Percentiles rank a stretch among this genome's conserved stretches.
phyloP scores from a whole-genome alignment of 2,797 vertebrate species.

The Tympanoctomys barrerae region DNA sequence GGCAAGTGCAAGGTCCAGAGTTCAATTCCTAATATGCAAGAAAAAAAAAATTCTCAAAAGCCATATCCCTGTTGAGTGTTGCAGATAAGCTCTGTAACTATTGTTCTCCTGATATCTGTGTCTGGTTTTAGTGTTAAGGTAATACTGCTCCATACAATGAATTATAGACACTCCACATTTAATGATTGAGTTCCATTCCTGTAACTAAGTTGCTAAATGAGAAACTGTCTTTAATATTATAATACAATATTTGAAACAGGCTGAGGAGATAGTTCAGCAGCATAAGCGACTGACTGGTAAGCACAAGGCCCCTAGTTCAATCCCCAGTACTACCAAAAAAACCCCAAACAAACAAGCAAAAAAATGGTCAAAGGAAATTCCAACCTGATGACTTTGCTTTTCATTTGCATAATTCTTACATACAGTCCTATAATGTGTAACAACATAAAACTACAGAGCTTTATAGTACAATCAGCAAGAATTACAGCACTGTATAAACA shows the following conservation, averaged over 20 bases:
- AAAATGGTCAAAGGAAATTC: background rate
- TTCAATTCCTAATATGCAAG: too few species aligned
- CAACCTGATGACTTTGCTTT: background rate
- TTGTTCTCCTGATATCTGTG: constrained; percentile 6
- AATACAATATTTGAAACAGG: background rate
- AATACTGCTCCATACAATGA: background rate
- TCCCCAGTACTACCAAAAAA: too few species aligned
- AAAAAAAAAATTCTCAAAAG: background rate
- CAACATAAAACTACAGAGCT: background rate
- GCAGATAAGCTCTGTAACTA: background rate
- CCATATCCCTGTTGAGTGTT: background rate
- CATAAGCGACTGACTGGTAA: too few species aligned
- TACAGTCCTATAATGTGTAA: background rate
- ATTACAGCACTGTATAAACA: background rate
- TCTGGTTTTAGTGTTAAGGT: background rate
- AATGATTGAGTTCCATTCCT: background rate
- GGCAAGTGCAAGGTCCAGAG: too few species aligned
- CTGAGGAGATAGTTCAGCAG: too few species aligned
- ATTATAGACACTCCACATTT: background rate
- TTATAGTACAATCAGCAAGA: background rate
- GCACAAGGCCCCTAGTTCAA: too few species aligned
- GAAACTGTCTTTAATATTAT: background rate
- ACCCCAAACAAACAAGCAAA: background rate
- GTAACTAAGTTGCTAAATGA: background rate
- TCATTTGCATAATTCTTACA: background rate